Conservation (phyloP, 2,797 vertebrate genomes). For the Lerista edwardsae region DNA sequence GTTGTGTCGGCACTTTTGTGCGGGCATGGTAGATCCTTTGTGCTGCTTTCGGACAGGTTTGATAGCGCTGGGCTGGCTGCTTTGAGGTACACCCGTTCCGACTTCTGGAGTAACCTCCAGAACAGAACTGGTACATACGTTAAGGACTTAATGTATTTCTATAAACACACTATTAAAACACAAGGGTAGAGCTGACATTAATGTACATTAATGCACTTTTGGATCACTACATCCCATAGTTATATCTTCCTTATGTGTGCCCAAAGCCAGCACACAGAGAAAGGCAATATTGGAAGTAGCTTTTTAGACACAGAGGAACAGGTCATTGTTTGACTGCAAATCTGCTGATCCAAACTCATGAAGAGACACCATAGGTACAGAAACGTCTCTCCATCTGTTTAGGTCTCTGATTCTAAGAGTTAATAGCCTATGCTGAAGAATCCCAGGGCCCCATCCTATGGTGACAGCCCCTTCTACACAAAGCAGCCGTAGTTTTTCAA, state of each 20-base stretch:
- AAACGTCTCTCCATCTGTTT: neutral
- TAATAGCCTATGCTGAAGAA: neutral
- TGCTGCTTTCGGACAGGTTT: too few relatives aligned
- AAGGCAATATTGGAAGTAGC: neutral
- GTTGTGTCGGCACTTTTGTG: too few relatives aligned
- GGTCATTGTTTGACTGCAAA: neutral
- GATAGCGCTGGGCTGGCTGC: too few relatives aligned
- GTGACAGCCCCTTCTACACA: neutral
- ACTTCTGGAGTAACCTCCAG: too few relatives aligned
- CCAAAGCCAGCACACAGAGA: neutral
- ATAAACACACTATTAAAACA: too few relatives aligned
- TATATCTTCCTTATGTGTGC: too few relatives aligned
- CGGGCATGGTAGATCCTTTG: too few relatives aligned
- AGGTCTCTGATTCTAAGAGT: neutral
- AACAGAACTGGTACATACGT: too few relatives aligned
- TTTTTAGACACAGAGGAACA: neutral
- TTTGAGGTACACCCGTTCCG: too few relatives aligned
- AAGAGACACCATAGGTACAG: neutral
- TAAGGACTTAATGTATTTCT: too few relatives aligned
- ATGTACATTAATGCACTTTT: conserved; percentile 23
- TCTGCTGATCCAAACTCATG: neutral
- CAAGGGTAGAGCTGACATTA: too few relatives aligned
- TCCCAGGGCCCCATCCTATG: neutral
- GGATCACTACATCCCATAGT: conserved; percentile 6
- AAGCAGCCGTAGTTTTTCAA: neutral